Evolutionary conservation across 2,888 invertebrate species (phyloP).

Genomic region (Silvanus unidentatus): DNA sequence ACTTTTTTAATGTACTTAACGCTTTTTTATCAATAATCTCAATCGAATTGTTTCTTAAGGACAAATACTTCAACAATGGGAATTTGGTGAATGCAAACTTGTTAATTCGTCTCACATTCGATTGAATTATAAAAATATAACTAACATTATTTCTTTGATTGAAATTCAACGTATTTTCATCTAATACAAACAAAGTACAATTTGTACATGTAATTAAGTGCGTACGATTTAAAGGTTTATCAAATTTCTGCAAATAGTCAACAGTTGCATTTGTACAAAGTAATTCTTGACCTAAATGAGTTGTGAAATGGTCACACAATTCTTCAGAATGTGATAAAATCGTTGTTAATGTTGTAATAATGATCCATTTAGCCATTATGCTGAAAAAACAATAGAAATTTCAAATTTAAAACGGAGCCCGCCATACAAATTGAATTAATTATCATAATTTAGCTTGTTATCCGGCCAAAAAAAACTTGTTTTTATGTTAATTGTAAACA

Average conservation of each 20-base stretch:
- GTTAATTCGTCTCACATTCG: constrained; percentile 30
- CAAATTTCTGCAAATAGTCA: constrained; percentile 34
- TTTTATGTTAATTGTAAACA: no score
- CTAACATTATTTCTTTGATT: constrained; percentile 35
- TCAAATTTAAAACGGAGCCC: no score
- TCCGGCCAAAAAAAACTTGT: no score
- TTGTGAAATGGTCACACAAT: constrained; percentile 19
- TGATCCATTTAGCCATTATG: constrained; percentile 38
- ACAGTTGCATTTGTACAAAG: constrained; percentile 37
- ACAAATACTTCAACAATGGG: constrained; percentile 37
- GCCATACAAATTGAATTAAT: no score
- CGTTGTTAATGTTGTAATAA: constrained; percentile 20
- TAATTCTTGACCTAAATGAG: constrained; percentile 33
- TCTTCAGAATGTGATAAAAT: constrained; percentile 23
- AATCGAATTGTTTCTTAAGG: constrained; percentile 40
- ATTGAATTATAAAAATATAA: constrained; percentile 33
- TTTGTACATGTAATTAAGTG: constrained; percentile 39
- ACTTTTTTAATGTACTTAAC: constrained; percentile 39
- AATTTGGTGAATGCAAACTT: constrained; percentile 35
- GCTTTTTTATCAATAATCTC: constrained; percentile 38
- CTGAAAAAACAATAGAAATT: constrained; percentile 10
- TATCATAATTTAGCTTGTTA: no score
- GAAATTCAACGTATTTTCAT: constrained; percentile 37
- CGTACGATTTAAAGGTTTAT: constrained; percentile 32
- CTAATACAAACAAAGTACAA: constrained; percentile 36